Percentiles rank a stretch among this genome's conserved stretches.
phyloP scores from a whole-genome alignment of 2,113 vertebrate species.

The Probosciger aterrimus region DNA sequence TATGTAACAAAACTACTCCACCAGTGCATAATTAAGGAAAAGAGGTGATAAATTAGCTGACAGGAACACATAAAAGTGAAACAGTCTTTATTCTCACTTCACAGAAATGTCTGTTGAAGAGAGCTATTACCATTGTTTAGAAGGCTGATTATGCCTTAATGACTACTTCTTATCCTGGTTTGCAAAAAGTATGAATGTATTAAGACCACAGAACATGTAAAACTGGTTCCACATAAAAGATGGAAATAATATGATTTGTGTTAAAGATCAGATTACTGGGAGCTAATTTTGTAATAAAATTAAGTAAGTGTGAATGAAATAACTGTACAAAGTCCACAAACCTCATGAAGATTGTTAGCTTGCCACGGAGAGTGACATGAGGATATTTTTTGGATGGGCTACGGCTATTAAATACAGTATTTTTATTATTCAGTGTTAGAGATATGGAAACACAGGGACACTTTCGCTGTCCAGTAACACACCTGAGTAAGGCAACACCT shows the following conservation, averaged over 20 bases:
- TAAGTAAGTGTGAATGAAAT: background rate
- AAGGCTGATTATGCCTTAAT: background rate
- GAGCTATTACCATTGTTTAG: background rate
- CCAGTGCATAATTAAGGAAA: background rate
- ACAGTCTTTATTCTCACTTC: background rate
- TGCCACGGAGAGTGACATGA: background rate
- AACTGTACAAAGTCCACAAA: background rate
- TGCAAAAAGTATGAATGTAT: background rate
- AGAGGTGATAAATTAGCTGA: constrained; percentile 15
- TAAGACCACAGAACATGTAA: constrained; percentile 2
- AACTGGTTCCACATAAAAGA: background rate
- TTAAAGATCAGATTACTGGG: background rate
- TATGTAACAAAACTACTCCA: background rate
- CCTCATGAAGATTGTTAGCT: background rate
- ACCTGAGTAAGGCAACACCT: background rate
- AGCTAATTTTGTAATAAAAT: background rate
- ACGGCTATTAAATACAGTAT: background rate
- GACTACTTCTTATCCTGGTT: background rate
- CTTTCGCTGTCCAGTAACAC: background rate
- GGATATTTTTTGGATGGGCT: background rate
- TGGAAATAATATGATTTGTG: background rate
- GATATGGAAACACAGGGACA: background rate
- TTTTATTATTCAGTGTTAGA: background rate
- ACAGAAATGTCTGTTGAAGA: background rate
- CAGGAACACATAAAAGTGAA: background rate